Base-by-base conservation (phyloP, 2,113 vertebrate genomes). In the Gobius niger region DNA sequence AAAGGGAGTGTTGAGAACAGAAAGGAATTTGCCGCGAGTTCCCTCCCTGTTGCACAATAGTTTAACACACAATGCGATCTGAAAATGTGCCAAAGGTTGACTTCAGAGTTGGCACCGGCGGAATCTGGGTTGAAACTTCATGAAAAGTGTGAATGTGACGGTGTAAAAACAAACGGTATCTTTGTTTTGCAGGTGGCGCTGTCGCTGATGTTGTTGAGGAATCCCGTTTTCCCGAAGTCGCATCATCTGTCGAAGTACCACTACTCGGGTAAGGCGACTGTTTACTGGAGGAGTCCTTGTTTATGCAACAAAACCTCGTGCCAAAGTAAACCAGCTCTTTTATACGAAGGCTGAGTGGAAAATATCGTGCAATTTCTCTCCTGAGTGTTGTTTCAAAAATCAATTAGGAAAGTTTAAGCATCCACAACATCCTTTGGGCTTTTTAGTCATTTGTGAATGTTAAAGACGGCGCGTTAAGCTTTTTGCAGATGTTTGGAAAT, bases 191-290 rank as follows among this genome's bases (percentile, higher is more conserved):
- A 99, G 98, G 96, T 88, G 51, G 92, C 96, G 34, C 90, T 99
- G 82, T 93, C 93, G 66, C 93, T 94, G 67, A 88, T 99, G 87
- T 91, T 99, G 49, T 75, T 98, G 86, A 95, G 89, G 88, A 94
- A 76, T 51, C 95, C 95, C 5, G 80, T 94, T 69, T 89, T 95
- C 71, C 85, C 91, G 0, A 92, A 91, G 70, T 82, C 88, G 18
- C 94, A 97, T 73, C 93, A 93, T 2, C 87, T 99, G 73, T 91
- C 92, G 59, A 88, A 91, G 72, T 99, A 98, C 88, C 98, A 99
- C 92, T 99, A 98, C 93, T 96, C 96, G 89, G 98, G 98, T 98
- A 82, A 78, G 82, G 10, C 24, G 2, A 34, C 24, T 2, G 24
- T 34, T 34, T 34, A 34, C 24, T 4, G 24, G 24, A 34, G 24